Evolutionary conservation across 2,888 invertebrate genomes (phyloP).

Genomic region (Anthophora plumipes): DNA sequence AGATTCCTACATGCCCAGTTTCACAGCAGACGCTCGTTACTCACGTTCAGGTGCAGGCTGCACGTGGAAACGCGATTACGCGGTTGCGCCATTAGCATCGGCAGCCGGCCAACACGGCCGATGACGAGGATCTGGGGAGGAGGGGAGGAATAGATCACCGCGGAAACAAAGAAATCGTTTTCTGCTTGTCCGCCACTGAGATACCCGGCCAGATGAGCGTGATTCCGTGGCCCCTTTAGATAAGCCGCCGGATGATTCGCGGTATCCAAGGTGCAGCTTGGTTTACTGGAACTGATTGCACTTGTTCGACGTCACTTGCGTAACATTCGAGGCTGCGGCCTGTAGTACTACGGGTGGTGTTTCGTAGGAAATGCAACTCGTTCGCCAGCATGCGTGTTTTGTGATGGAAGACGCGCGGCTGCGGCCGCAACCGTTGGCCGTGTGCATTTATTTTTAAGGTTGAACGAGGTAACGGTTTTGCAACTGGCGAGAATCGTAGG

Average conservation of each 20-base stretch:
- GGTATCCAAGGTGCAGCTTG: conserved; percentile 29
- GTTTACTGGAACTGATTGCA: conserved; percentile 32
- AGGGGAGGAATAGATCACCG: conserved; percentile 59
- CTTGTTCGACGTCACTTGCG: conserved; percentile 36
- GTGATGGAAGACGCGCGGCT: neutral
- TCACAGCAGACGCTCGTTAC: conserved; percentile 73
- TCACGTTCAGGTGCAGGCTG: conserved; percentile 80
- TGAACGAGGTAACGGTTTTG: conserved; percentile 13
- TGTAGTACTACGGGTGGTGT: conserved; percentile 4
- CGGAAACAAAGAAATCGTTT: conserved; percentile 78
- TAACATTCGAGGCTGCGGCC: conserved; percentile 17
- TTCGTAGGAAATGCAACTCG: neutral
- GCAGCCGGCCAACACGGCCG: conserved; percentile 37
- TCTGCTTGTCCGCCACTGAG: conserved; percentile 8
- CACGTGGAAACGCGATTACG: conserved; percentile 80
- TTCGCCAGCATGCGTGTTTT: neutral
- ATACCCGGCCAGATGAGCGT: conserved; percentile 34
- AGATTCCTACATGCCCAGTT: conserved; percentile 64
- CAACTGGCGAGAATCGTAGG: neutral
- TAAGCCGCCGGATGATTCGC: conserved; percentile 26
- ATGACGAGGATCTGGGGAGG: conserved; percentile 58
- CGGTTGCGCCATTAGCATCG: conserved; percentile 69
- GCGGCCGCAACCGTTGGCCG: neutral
- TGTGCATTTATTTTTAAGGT: conserved; percentile 25
- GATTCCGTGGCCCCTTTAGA: conserved; percentile 59